A percentile compares a stretch with the other conserved stretches of the same genome.
Conservation (phyloP, 2,888 invertebrate species). For the Leptothorax acervorum region DNA sequence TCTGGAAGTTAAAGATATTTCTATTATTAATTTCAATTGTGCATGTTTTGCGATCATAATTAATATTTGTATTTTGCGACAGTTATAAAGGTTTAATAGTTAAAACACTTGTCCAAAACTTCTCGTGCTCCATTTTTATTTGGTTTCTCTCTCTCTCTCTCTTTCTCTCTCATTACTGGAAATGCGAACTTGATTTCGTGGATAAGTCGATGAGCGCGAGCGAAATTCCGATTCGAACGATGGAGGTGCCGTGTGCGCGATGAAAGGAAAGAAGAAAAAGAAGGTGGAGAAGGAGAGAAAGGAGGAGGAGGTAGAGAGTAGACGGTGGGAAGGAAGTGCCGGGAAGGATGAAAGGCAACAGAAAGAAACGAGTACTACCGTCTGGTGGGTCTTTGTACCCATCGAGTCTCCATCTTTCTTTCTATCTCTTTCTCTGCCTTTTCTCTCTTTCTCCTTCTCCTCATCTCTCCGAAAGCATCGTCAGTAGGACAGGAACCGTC, state of each 20-base stretch:
- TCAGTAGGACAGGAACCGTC: conserved; percentile 67
- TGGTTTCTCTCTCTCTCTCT: neutral
- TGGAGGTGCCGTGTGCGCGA: conserved; percentile 34
- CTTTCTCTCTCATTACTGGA: neutral
- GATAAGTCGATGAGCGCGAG: conserved; percentile 41
- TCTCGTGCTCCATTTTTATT: neutral
- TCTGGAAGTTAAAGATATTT: neutral
- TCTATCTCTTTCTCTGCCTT: neutral
- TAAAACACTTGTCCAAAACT: neutral
- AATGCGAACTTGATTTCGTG: conserved; percentile 17
- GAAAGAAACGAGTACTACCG: conserved; percentile 76
- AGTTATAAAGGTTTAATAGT: neutral
- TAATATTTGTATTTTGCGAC: neutral
- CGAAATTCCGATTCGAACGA: conserved; percentile 39
- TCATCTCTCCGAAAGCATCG: conserved; percentile 47
- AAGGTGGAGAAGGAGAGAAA: conserved; percentile 20
- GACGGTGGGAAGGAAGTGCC: conserved; percentile 75
- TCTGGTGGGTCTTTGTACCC: conserved; percentile 78
- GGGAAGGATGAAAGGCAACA: conserved; percentile 75
- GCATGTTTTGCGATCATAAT: neutral
- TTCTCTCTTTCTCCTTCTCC: conserved; percentile 7
- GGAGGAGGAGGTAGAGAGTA: conserved; percentile 60
- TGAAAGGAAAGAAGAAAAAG: conserved; percentile 44
- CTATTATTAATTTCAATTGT: neutral
- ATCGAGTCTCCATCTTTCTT: conserved; percentile 48